Conservation (phyloP, 2,797 vertebrate species). For the Periophthalmus magnuspinnatus region DNA sequence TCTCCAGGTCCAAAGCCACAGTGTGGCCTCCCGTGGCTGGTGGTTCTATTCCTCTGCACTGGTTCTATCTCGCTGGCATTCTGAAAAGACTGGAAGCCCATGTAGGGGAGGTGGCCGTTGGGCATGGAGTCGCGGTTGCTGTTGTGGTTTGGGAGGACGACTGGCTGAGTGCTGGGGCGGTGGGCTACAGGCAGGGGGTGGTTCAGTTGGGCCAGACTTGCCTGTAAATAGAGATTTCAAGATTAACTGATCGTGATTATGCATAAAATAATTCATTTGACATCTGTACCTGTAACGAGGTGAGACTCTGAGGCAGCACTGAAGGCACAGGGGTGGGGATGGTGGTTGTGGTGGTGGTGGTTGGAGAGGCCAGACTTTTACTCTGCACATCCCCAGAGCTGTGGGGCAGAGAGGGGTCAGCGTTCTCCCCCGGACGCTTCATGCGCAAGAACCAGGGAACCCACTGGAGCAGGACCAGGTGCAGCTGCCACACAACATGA, state of each 20-base stretch:
- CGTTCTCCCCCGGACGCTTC: constrained; percentile 79
- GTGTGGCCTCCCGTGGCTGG: constrained; percentile 33
- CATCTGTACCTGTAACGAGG: constrained; percentile 33
- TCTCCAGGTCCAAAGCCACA: constrained; percentile 42
- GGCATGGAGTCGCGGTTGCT: constrained; percentile 57
- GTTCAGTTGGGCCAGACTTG: constrained; percentile 59
- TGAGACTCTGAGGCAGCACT: constrained; percentile 64
- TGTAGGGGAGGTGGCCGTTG: constrained; percentile 78
- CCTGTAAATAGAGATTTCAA: constrained; percentile 34
- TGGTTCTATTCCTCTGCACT: constrained; percentile 50
- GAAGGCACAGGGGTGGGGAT: constrained; percentile 60
- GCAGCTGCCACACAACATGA: constrained; percentile 57
- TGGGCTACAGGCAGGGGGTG: constrained; percentile 44
- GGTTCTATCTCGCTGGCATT: constrained; percentile 65
- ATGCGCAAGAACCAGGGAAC: constrained; percentile 82
- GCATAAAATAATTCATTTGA: background rate
- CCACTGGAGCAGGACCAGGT: constrained; percentile 81
- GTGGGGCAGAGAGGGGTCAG: constrained; percentile 58
- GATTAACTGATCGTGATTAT: background rate
- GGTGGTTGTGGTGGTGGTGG: constrained; percentile 58
- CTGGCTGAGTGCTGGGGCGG: constrained; percentile 36
- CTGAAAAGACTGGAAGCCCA: constrained; percentile 73
- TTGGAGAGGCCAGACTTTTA: constrained; percentile 65
- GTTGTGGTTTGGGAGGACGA: constrained; percentile 34
- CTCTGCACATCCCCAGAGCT: constrained; percentile 70